Conservation (phyloP, 2,113 vertebrate genomes). For the Macaca nemestrina region DNA sequence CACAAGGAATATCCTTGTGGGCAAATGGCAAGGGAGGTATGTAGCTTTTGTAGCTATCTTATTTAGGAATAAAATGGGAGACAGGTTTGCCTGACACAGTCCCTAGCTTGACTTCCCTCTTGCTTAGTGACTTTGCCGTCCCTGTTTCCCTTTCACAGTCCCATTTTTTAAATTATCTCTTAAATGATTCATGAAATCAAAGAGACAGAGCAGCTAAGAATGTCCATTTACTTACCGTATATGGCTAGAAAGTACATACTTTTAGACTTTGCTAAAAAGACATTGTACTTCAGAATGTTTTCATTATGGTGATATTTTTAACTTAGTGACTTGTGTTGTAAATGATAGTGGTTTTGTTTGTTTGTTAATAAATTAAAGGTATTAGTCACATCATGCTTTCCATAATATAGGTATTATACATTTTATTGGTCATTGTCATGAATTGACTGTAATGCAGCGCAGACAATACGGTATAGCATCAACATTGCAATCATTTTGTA, state of each 20-base stretch:
- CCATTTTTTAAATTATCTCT: slow-evolving; percentile 1
- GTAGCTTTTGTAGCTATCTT: no score
- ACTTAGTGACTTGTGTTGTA: not conserved
- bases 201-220: not conserved
- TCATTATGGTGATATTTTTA: not conserved
- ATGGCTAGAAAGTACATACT: not conserved
- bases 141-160: no score
- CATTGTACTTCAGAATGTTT: not conserved
- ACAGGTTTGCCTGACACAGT: no score
- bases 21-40: no score
- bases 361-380: not conserved
- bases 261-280: not conserved
- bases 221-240: not conserved
- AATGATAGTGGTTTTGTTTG: not conserved
- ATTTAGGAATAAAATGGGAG: no score
- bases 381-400: not conserved
- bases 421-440: slow-evolving; percentile 10
- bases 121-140: no score
- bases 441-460: not conserved
- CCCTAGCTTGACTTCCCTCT: no score
- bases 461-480: not conserved
- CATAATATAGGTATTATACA: not conserved
- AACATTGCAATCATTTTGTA: not conserved
- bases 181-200: not conserved
- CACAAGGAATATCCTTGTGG: no score